These are phyloP conservation scores for Phrynosoma platyrhinos DNA, from an alignment of 2,113 vertebrate species.

Conservation along the genomic window DNA sequence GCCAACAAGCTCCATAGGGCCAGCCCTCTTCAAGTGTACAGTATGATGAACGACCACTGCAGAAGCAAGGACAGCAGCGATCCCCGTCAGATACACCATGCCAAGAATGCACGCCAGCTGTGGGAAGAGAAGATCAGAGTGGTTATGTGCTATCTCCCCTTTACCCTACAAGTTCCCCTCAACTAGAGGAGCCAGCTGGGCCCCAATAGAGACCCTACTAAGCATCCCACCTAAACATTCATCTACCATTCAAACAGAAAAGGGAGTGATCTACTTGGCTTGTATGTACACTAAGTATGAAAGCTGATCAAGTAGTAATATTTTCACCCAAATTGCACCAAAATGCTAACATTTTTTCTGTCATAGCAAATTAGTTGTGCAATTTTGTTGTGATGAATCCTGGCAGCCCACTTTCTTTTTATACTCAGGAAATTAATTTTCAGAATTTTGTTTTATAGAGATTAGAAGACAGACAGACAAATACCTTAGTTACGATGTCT, in stretches of 20 bases:
- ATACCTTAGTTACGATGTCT: not conserved
- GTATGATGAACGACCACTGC: constrained; percentile 85
- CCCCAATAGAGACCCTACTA: not conserved
- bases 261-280: too few relatives aligned
- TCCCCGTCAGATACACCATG: constrained; percentile 89
- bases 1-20: constrained; percentile 31
- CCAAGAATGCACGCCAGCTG: constrained; percentile 93
- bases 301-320: not conserved
- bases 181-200: not conserved
- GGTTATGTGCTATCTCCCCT: not conserved
- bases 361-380: not conserved
- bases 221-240: not conserved
- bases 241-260: not conserved
- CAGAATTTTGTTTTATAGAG: not conserved
- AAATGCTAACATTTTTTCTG: not conserved
- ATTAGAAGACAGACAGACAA: not conserved
- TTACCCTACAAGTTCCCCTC: not conserved
- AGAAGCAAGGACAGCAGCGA: constrained; percentile 86
- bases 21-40: constrained; percentile 65
- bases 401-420: not conserved
- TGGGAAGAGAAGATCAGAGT: not conserved
- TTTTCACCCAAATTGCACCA: not conserved
- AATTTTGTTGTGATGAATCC: not conserved
- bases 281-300: not conserved
- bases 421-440: too few relatives aligned